Evolutionary conservation across 2,888 invertebrate species (phyloP).

Genomic region (Resseliella maxima): DNA sequence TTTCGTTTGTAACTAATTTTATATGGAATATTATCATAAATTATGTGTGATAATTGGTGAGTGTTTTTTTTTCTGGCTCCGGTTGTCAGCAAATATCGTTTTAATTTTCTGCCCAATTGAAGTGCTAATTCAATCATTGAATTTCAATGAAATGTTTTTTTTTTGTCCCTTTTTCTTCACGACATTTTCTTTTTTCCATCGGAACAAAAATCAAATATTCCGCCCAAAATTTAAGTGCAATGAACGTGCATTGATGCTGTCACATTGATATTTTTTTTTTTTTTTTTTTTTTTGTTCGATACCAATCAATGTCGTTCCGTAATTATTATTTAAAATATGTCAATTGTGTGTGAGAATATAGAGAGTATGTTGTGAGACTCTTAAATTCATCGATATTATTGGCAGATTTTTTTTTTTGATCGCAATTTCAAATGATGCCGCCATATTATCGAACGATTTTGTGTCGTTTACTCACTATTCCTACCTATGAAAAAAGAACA

Average conservation of each 20-base stretch:
- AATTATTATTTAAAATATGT: slow-evolving; percentile 34
- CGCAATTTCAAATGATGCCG: not conserved
- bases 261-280: not conserved
- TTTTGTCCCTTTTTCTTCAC: not conserved
- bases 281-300: not conserved
- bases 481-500: slow-evolving; percentile 12
- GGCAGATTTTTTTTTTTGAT: not conserved
- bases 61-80: not conserved
- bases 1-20: not conserved
- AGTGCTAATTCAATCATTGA: not conserved
- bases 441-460: not conserved
- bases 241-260: not conserved
- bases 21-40: not conserved
- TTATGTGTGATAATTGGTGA: not conserved
- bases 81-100: no score
- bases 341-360: not conserved
- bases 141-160: not conserved
- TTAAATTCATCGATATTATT: slow-evolving; percentile 19
- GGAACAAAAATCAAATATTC: not conserved
- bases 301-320: not conserved
- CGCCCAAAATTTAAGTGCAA: not conserved
- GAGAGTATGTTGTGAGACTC: not conserved
- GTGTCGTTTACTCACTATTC: not conserved
- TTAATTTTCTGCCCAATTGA: not conserved
- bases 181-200: not conserved